Evolutionary conservation across 2,888 invertebrate species (phyloP).

Genomic region (Drosophila setosimentum): DNA sequence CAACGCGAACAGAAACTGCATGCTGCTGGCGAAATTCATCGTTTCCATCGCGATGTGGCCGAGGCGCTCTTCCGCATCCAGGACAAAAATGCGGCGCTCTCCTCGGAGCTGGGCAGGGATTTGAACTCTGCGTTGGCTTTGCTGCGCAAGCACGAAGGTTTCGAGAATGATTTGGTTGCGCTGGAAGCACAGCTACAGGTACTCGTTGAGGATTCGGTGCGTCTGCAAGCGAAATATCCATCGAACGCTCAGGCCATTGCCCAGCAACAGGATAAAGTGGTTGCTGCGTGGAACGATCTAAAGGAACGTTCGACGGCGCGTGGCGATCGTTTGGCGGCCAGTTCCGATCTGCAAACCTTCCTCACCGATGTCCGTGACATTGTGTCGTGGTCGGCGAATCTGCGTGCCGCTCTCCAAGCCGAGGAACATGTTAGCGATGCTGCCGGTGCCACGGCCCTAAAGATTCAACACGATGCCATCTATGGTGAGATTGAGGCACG

Average conservation of each 20-base stretch:
- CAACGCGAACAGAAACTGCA: constrained; percentile 94
- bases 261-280: constrained; percentile 93
- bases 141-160: constrained; percentile 94
- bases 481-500: constrained; percentile 95
- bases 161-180: constrained; percentile 96
- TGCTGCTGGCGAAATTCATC: constrained; percentile 98
- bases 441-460: constrained; percentile 91
- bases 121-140: constrained; percentile 93
- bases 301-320: constrained; percentile 93
- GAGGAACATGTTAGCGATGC: constrained; percentile 94
- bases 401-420: constrained; percentile 91
- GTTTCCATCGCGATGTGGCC: constrained; percentile 98
- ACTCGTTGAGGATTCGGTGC: constrained; percentile 95
- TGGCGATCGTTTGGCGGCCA: constrained; percentile 92
- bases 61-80: constrained; percentile 95
- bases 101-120: constrained; percentile 92
- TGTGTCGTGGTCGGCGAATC: constrained; percentile 93
- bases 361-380: constrained; percentile 94
- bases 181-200: constrained; percentile 96
- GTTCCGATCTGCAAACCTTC: constrained; percentile 95
- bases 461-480: constrained; percentile 93
- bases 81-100: constrained; percentile 94
- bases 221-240: constrained; percentile 94
- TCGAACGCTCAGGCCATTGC: constrained; percentile 96
- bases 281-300: constrained; percentile 94